Conservation (phyloP, 2,113 vertebrate species). For the Sapajus apella region DNA sequence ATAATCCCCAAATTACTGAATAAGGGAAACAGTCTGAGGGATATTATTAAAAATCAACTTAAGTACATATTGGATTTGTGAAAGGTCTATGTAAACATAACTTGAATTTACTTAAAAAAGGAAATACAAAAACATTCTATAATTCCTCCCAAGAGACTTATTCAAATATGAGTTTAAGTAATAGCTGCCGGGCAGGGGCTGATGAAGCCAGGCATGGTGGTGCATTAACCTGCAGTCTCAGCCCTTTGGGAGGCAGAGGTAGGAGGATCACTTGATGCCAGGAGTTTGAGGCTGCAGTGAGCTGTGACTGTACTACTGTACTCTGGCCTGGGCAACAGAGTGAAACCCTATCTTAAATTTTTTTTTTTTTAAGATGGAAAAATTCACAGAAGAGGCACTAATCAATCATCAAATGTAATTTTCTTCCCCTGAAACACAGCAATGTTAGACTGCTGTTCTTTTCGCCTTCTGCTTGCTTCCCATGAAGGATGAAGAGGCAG, state of each 20-base stretch:
- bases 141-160: background rate
- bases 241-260: too few species aligned
- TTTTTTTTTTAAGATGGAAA: background rate
- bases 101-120: background rate
- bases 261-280: too few species aligned
- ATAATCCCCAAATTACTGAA: background rate
- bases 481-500: conserved; percentile 96
- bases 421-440: conserved; percentile 95
- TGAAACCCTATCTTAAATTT: too few species aligned
- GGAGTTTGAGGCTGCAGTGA: too few species aligned
- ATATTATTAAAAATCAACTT: conserved; percentile 16
- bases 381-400: conserved; percentile 28
- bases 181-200: background rate
- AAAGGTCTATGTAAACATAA: conserved; percentile 16
- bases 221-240: too few species aligned
- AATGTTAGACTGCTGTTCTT: conserved; percentile 93
- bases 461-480: conserved; percentile 95
- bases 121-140: background rate
- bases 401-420: conserved; percentile 93
- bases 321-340: too few species aligned
- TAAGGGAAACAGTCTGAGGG: background rate
- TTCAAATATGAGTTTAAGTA: conserved; percentile 27
- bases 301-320: too few species aligned
- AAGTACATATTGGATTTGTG: background rate
- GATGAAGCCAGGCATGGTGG: too few species aligned